phyloP scores from a whole-genome alignment of 2,797 vertebrate genomes.

The Anomalospiza imberbis region DNA sequence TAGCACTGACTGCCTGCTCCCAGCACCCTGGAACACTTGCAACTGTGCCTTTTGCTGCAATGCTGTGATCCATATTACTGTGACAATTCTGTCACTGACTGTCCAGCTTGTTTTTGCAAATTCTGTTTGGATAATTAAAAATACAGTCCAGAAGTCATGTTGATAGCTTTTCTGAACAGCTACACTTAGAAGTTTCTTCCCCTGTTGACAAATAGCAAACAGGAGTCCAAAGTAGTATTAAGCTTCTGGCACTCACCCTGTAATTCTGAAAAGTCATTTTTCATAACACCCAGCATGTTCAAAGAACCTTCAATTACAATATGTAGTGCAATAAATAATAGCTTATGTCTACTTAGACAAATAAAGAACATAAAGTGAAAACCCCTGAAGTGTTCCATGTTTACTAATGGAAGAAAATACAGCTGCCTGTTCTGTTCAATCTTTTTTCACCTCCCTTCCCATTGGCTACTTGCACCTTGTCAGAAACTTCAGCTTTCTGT shows the following conservation, averaged over 20 bases:
- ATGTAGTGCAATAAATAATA: not conserved
- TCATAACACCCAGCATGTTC: not conserved
- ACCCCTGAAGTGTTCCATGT: not conserved
- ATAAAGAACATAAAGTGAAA: slow-evolving; percentile 1
- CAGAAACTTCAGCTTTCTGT: not conserved
- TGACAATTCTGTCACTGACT: not conserved
- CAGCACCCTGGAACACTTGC: not conserved
- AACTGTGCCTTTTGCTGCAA: not conserved
- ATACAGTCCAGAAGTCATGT: not conserved
- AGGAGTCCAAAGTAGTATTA: not conserved
- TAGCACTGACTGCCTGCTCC: not conserved
- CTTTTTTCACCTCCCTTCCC: not conserved
- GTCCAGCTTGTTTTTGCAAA: not conserved
- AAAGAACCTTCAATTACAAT: not conserved
- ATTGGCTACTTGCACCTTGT: not conserved
- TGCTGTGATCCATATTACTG: not conserved
- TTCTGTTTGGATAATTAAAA: not conserved
- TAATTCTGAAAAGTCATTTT: not conserved
- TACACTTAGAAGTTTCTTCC: not conserved
- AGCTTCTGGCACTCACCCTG: not conserved
- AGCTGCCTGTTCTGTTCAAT: not conserved
- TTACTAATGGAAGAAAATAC: not conserved
- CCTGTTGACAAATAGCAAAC: not conserved
- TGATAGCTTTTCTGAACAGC: not conserved
- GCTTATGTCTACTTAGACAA: not conserved